Base-by-base conservation (phyloP, 2,888 invertebrate species). In the Artemia sinica region DNA sequence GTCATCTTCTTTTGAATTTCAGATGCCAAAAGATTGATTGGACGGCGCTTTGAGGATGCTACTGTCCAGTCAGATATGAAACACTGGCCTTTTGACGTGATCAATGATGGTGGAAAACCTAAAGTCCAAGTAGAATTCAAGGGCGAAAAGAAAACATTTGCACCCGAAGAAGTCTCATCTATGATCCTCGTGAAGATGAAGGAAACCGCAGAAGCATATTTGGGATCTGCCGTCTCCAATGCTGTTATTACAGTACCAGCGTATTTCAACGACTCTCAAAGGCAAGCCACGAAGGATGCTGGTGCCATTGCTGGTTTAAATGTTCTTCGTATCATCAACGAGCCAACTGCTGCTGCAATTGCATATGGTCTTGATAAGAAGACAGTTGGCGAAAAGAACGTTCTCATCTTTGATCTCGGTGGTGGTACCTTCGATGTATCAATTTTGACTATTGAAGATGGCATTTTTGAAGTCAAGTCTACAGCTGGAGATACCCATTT, bases 191-290 rank as follows among this genome's bases (percentile, higher is more conserved):
- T 85, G 49, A 93, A 93, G 77, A 93, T 93, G 93, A 92, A 90
- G 83, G 89, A 90, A 80, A 89, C 88, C 68, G 90, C 91, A 66
- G 91, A 91, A 79, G 89, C 89, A 1, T 91, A 87, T 78, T 82
- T 91, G 73, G 95, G 95, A 71, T 85, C 86, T 76, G 83, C 84
- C 63, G 87, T 92, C 71, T 86, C 84, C 72, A 88, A 91, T 77
- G 91, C 91, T 72, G 92, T 92, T 14, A 85, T 92, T 75, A 92
- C 91, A 71, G 91, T 91, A 73, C 86, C 93, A 74, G 91, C 92
- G 70, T 91, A 91, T 79, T 91, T 91, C 81, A 91, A 91, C 77
- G 91, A 91, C 79, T 89, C 90, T 8, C 91, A 91, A 77, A 84
- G 91, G 77, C 91, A 91, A 79, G 91, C 89, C 76, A 94, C 93